Evolutionary conservation across 2,797 vertebrate genomes (phyloP), one percentile per base, ranked within the genome.

Genomic region (Avahi laniger): DNA sequence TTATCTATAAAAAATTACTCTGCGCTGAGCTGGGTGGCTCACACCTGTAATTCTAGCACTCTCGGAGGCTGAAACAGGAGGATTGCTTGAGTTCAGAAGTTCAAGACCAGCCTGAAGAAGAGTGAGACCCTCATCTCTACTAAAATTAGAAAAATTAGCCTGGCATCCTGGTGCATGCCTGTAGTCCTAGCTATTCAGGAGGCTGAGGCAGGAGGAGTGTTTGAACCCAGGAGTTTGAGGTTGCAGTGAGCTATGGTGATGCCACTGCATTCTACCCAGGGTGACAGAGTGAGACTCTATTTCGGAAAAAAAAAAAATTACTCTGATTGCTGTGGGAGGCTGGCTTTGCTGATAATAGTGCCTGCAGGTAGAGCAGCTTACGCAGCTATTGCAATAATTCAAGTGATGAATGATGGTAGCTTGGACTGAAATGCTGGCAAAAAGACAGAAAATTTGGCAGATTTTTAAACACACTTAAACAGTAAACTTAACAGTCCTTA

Each of bases 391-490:
- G 0, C 30, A 14, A 5, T 38, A 67, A 69, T 78, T 72, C 48
- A 81, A 11, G 24, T 84, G 35, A 84, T 59, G 26, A 89, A 50
- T 54, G 46, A 38, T 28, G 15, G 6, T 11, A 38, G 24, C n/a
- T 73, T 79, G 9, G 35, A 69, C 14, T 54, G 52, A 93, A 22
- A 72, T 78, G n/a, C 22, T 86, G 30, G 59, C 24, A 75, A 81
- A 93, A 82, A 70, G 22, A 48, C 20, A 95, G 57, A 89, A 30
- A 89, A 86, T 54, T 65, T 9, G 20, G 57, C 7, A 52, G 20
- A 81, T 76, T 93, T 41, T 89, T 57, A 92, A 93, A 93, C 72
- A 54, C 33, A 88, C 41, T 80, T 88, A 80, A 89, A 38, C 8
- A 4, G 7, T 80, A 67, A 96, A 75, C 12, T 50, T 82, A 15